phyloP scores from a whole-genome alignment of 2,113 vertebrate genomes.

The Prunella himalayana region DNA sequence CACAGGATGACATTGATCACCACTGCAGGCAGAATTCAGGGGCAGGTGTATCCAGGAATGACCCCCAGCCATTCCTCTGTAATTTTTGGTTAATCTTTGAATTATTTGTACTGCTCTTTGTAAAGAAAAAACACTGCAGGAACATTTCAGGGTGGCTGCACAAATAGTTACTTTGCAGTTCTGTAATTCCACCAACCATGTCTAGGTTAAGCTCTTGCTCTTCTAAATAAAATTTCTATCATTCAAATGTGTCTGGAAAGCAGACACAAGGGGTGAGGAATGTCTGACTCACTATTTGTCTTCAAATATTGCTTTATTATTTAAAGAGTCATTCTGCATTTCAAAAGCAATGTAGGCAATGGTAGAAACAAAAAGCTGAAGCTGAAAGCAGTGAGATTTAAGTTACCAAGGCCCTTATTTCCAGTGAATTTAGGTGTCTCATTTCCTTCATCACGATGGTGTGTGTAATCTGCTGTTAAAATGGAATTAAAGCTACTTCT shows the following conservation, averaged over 20 bases:
- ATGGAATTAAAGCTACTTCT: neutral
- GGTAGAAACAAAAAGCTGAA: neutral
- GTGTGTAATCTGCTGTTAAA: neutral
- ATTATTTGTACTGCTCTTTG: neutral
- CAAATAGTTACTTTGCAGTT: neutral
- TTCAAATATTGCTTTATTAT: slow-evolving; percentile 26
- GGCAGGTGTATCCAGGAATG: neutral
- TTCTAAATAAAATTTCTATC: neutral
- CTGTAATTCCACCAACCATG: neutral
- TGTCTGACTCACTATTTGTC: slow-evolving; percentile 5
- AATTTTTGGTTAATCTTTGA: neutral
- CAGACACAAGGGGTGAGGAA: neutral
- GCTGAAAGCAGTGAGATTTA: neutral
- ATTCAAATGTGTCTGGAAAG: neutral
- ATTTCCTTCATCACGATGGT: neutral
- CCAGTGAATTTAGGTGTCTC: neutral
- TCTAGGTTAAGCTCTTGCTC: neutral
- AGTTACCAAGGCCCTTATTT: neutral
- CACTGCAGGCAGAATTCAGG: neutral
- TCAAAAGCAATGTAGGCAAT: neutral
- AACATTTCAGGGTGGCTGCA: neutral
- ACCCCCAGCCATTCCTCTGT: neutral
- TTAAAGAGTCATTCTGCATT: neutral
- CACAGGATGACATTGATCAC: fast-evolving
- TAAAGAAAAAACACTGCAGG: neutral